Evolutionary conservation across 1,140 invertebrate species (phyloP).

Genomic region (Pseudobourletiella spinata): DNA sequence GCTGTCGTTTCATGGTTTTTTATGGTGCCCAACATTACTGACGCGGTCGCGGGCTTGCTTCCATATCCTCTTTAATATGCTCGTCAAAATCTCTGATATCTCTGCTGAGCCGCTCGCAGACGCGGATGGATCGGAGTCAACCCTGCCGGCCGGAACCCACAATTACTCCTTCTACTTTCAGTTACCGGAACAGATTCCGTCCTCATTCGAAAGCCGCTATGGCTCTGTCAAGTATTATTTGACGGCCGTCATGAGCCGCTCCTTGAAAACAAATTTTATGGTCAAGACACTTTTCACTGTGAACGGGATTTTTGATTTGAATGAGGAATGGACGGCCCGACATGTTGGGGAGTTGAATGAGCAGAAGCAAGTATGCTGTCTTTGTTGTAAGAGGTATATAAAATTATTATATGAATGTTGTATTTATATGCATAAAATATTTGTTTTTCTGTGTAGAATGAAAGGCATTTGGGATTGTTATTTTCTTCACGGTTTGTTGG

Average conservation of each 20-base stretch:
- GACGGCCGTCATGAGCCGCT: slow-evolving; percentile 20
- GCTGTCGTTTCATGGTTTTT: too few relatives aligned
- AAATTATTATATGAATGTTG: slow-evolving; percentile 4
- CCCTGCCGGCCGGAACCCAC: slow-evolving; percentile 15
- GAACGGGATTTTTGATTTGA: slow-evolving; percentile 32
- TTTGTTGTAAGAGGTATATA: slow-evolving; percentile 6
- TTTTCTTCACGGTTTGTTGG: too few relatives aligned
- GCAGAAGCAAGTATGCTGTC: slow-evolving; percentile 13
- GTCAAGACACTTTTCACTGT: slow-evolving; percentile 24
- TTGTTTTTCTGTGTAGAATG: too few relatives aligned
- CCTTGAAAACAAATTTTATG: slow-evolving; percentile 22
- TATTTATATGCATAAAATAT: neutral
- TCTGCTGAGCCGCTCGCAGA: too few relatives aligned
- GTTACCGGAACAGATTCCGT: slow-evolving; percentile 24
- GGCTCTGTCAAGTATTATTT: slow-evolving; percentile 31
- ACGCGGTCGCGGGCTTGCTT: too few relatives aligned
- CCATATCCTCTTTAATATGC: too few relatives aligned
- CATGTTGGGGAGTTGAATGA: slow-evolving; percentile 12
- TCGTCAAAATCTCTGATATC: too few relatives aligned
- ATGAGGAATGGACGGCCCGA: slow-evolving; percentile 18
- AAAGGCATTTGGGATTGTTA: too few relatives aligned
- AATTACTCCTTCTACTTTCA: slow-evolving; percentile 24
- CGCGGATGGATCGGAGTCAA: slow-evolving; percentile 8
- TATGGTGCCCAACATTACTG: too few relatives aligned
- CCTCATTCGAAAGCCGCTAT: slow-evolving; percentile 24